Evolutionary conservation across 2,888 invertebrate genomes (phyloP).

Genomic region (Nymphalis polychloros): DNA sequence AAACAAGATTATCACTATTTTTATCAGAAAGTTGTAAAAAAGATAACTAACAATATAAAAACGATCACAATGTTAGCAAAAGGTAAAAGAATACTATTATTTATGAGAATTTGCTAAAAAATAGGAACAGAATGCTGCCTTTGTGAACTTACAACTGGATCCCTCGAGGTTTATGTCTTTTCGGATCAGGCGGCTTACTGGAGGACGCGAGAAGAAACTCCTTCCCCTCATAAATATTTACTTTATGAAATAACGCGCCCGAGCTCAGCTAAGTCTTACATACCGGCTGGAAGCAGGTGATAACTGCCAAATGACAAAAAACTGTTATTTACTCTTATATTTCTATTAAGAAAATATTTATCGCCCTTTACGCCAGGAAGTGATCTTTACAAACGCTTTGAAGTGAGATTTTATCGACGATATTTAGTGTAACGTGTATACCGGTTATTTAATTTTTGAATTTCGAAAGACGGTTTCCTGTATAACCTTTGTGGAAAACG

Average conservation of each 20-base stretch:
- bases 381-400: not conserved
- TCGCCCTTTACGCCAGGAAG: constrained; percentile 26
- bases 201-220: constrained; percentile 70
- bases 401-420: no score
- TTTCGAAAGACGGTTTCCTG: not conserved
- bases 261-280: constrained; percentile 67
- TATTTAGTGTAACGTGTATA: no score
- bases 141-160: constrained; percentile 77
- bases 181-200: constrained; percentile 77
- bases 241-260: constrained; percentile 78
- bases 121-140: constrained; percentile 65
- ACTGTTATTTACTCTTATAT: constrained; percentile 49
- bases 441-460: no score
- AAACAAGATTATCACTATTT: no score
- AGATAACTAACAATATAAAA: constrained; percentile 26
- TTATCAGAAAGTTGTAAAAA: constrained; percentile 20
- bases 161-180: constrained; percentile 79
- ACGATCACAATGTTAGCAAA: constrained; percentile 39
- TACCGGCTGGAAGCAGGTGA: constrained; percentile 69
- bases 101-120: constrained; percentile 47
- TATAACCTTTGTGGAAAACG: constrained; percentile 7
- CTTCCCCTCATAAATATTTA: constrained; percentile 80
- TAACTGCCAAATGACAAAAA: constrained; percentile 66
- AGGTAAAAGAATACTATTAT: constrained; percentile 40
- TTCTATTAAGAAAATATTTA: constrained; percentile 43